Conservation (phyloP, 2,113 vertebrate genomes). For the Callocephalon fimbriatum region DNA sequence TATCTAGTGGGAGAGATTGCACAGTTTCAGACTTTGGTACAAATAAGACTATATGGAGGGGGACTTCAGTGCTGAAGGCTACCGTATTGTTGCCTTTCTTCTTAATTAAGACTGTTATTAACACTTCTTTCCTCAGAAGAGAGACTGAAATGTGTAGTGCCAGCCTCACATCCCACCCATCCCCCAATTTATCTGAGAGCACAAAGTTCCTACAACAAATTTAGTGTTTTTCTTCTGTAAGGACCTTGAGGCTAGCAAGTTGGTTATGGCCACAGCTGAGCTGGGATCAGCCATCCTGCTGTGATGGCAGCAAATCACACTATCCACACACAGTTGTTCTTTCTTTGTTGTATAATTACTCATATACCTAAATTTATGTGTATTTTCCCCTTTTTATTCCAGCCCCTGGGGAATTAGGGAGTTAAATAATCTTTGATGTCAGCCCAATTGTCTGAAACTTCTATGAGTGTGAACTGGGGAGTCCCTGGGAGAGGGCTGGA, state of each 20-base stretch:
- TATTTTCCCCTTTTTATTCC: background rate
- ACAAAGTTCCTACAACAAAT: background rate
- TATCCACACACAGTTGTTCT: background rate
- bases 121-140: background rate
- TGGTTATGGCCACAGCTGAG: background rate
- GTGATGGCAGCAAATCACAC: background rate
- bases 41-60: background rate
- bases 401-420: background rate
- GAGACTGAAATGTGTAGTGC: background rate
- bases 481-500: background rate
- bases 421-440: background rate
- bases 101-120: background rate
- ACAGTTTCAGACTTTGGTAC: background rate
- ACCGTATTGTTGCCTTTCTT: background rate
- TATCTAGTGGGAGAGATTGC: background rate
- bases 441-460: background rate
- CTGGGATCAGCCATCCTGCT: background rate
- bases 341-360: background rate
- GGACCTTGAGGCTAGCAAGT: background rate
- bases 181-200: background rate
- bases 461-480: background rate
- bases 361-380: background rate
- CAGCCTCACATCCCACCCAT: accelerated
- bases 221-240: background rate
- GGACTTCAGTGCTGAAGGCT: background rate